phyloP scores from a whole-genome alignment of 2,113 vertebrate species.

The Phocoena sinus region DNA sequence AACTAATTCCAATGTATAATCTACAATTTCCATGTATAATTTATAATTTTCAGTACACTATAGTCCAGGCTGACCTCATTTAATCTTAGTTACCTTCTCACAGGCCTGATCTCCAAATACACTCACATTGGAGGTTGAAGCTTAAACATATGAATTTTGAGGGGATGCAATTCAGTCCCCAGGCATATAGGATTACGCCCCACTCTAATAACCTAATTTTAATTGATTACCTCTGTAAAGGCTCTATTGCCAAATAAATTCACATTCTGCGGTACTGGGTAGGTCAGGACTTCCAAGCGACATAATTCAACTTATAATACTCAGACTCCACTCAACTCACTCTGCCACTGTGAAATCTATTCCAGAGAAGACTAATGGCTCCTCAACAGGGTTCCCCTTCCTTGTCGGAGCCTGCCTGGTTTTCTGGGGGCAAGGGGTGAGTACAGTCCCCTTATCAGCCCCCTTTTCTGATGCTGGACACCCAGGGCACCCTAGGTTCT shows the following conservation, averaged over 20 bases:
- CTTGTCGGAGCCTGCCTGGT: not conserved
- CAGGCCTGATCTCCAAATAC: not conserved
- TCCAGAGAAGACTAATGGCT: not conserved
- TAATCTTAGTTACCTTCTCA: not conserved
- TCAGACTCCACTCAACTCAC: not conserved
- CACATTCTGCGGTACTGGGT: not conserved
- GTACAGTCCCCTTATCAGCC: not conserved
- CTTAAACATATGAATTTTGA: not conserved
- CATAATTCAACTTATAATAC: not conserved
- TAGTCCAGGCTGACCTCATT: not conserved
- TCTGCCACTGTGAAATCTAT: not conserved
- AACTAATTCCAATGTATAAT: not conserved
- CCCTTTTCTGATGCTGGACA: not conserved
- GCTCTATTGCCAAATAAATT: not conserved
- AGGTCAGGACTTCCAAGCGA: not conserved
- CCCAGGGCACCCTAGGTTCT: not conserved
- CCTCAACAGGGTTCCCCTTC: not conserved
- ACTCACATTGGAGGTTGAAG: not conserved
- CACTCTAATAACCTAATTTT: not conserved
- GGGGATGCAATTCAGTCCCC: not conserved
- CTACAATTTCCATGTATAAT: not conserved
- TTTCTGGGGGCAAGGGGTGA: not conserved
- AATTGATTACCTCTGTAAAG: not conserved
- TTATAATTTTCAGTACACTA: not conserved
- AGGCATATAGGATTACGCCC: not conserved